phyloP scores from a whole-genome alignment of 2,888 invertebrate genomes.

The Neocrepidodera transversa region DNA sequence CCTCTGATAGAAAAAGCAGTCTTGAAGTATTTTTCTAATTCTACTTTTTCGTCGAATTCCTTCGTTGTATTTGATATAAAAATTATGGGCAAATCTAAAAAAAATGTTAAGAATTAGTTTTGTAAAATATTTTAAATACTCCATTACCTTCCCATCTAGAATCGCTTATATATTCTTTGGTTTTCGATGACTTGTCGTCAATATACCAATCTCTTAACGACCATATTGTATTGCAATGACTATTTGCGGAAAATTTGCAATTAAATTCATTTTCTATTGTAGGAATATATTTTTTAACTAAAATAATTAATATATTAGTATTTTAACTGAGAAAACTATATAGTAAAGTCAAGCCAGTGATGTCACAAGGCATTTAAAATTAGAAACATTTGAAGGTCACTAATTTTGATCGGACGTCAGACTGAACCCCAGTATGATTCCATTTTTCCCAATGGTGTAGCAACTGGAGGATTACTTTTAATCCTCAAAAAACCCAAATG shows the following conservation, averaged over 20 bases:
- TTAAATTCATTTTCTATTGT: conserved; percentile 49
- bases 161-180: conserved; percentile 50
- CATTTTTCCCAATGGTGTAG: too few relatives aligned
- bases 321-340: not conserved
- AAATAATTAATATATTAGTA: conserved; percentile 29
- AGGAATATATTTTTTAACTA: conserved; percentile 53
- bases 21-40: conserved; percentile 46
- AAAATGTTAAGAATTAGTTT: not conserved
- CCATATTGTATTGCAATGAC: conserved; percentile 51
- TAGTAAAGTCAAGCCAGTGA: too few relatives aligned
- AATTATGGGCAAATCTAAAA: conserved; percentile 52
- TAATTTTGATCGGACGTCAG: too few relatives aligned
- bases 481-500: too few relatives aligned
- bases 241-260: conserved; percentile 51
- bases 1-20: conserved; percentile 53
- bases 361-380: too few relatives aligned
- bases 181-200: conserved; percentile 47
- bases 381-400: too few relatives aligned
- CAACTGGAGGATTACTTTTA: too few relatives aligned
- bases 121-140: not conserved
- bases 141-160: conserved; percentile 54
- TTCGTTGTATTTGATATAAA: conserved; percentile 47
- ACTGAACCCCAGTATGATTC: too few relatives aligned
- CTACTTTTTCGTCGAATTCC: conserved; percentile 47
- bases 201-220: conserved; percentile 51